Evolutionary conservation across 2,113 vertebrate species (phyloP).

Genomic region (Myrmecobius fasciatus): DNA sequence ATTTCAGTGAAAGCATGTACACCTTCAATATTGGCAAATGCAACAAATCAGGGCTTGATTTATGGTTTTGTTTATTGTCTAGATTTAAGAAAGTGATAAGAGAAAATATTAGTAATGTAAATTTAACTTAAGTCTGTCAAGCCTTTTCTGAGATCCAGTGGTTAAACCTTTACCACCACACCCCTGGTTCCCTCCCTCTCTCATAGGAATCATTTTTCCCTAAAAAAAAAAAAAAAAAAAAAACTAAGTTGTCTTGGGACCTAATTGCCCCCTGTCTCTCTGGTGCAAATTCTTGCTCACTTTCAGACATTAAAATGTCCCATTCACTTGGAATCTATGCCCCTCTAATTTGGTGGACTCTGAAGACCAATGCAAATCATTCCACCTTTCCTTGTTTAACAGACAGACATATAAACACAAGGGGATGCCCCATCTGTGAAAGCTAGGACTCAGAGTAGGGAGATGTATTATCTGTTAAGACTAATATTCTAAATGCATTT

Average conservation of each 20-base stretch:
- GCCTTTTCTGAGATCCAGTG: no score
- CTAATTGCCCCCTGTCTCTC: background rate
- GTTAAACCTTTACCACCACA: background rate
- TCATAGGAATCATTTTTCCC: background rate
- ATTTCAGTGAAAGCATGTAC: background rate
- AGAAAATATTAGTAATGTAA: slow-evolving; percentile 4
- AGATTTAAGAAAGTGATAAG: background rate
- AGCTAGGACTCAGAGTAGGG: background rate
- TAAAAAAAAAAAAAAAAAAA: background rate
- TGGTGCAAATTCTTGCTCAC: background rate
- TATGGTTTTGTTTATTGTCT: background rate
- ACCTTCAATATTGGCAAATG: background rate
- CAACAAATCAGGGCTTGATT: background rate
- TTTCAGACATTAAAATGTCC: background rate
- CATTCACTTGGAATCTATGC: background rate
- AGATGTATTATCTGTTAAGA: background rate
- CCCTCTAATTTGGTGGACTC: background rate
- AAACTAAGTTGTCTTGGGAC: background rate
- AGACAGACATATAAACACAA: background rate
- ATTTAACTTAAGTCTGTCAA: background rate
- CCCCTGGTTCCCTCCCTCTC: background rate
- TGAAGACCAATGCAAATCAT: background rate
- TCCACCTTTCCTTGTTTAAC: background rate
- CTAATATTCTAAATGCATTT: background rate
- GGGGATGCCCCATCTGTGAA: background rate